These are phyloP conservation scores for Myripristis murdjan DNA, from an alignment of 2,797 vertebrate genomes.

Conservation along the genomic window DNA sequence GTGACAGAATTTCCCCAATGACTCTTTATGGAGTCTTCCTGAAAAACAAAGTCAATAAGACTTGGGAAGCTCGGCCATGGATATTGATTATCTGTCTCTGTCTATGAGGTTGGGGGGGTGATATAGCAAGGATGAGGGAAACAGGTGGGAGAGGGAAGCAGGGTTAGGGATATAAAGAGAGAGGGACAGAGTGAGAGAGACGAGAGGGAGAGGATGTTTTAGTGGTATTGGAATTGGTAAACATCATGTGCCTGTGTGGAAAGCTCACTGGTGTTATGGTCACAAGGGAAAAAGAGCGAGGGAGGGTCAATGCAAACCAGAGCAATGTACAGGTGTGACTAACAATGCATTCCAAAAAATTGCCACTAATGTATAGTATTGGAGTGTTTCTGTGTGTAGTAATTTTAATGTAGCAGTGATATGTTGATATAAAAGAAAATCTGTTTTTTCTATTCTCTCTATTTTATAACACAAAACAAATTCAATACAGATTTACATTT, in stretches of 20 bases:
- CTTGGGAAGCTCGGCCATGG: conserved; percentile 82
- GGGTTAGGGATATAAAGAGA: conserved; percentile 32
- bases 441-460: too few relatives aligned
- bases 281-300: conserved; percentile 39
- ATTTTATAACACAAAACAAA: too few relatives aligned
- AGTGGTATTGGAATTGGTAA: conserved; percentile 52
- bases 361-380: not conserved
- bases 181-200: conserved; percentile 21
- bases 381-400: not conserved
- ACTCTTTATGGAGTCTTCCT: conserved; percentile 93
- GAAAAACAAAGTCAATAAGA: conserved; percentile 91
- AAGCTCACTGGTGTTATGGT: conserved; percentile 28
- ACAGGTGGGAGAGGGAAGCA: conserved; percentile 14
- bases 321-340: conserved; percentile 28
- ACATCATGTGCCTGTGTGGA: conserved; percentile 56
- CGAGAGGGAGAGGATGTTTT: conserved; percentile 34
- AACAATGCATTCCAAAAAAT: conserved; percentile 33
- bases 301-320: conserved; percentile 1
- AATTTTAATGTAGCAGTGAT: too few relatives aligned
- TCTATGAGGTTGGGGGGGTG: conserved; percentile 81
- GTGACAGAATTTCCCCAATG: conserved; percentile 87
- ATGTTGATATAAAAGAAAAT: too few relatives aligned
- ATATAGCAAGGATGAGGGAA: conserved; percentile 36
- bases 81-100: conserved; percentile 92
- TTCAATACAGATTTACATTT: too few relatives aligned